Evolutionary conservation across 35 echinoderm and acorn worm genomes (phyloP), one percentile per base, ranked within the genome.

Genomic region (Chiridota heheva): DNA sequence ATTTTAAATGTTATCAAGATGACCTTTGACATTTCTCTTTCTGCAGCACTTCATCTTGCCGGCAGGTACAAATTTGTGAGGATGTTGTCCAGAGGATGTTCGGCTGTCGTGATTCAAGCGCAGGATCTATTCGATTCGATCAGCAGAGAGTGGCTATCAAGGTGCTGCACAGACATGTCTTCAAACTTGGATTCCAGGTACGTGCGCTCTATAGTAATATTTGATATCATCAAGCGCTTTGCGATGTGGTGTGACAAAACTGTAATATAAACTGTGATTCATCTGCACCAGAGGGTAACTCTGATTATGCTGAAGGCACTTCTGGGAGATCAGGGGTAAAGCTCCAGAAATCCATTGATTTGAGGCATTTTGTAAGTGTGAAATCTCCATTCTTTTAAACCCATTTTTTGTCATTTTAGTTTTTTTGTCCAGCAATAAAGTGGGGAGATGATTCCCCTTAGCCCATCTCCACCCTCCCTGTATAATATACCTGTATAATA

Each of bases 151-250:
- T 96, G 26, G 93, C 93, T 60, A 91, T 96, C 84, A 96, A 96
- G 44, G 70, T 96, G 15, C 76, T 96, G 17, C 81, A 96, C 41
- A 31, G 34, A 27, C 55, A 76, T 13, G 90, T 83, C 59, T 84
- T 69, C 55, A 40, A 40, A 24, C 53, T 96, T 5, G 93, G 93
- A 61, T 90, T 87, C 55, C 93, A 96, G 88, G 93, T 96, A 87
- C 37, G 18, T n/a, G n/a, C n/a, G n/a, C n/a, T n/a, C n/a, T n/a
- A 5, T 26, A 60, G n/a, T 51, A 12, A 51, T 12, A 8, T 12
- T 51, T 51, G 8, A n/a, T 51, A 8, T 12, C 8, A 12, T 51
- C 8, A n/a, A 51, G 8, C n/a, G n/a, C 8, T 51, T 51, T 51
- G 47, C n/a, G 8, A 12, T 51, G 47, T 12, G n/a, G n/a, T 12